Evolutionary conservation across 2,797 vertebrate genomes (phyloP).

Genomic region (Platalea minor): DNA sequence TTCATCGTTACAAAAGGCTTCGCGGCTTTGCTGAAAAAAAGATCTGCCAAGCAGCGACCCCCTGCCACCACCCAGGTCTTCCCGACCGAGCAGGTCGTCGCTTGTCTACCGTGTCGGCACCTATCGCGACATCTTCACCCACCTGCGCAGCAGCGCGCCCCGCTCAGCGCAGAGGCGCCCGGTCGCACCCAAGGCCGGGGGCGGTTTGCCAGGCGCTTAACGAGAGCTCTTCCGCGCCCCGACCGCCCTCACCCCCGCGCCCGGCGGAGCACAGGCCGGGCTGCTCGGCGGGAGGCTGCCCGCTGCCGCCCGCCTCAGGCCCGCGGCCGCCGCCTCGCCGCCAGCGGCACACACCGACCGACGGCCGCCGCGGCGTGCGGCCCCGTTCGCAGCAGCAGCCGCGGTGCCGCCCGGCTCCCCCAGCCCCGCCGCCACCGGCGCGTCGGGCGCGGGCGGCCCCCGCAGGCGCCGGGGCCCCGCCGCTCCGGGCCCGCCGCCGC

Average conservation of each 20-base stretch:
- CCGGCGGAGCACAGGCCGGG: not conserved
- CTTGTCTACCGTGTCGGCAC: accelerated
- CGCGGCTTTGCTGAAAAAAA: not conserved
- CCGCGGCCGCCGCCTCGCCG: not conserved
- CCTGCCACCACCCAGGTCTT: not conserved
- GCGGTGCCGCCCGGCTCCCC: not conserved
- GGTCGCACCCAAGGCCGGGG: not conserved
- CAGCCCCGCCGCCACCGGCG: no score
- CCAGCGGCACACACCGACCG: not conserved
- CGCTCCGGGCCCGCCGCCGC: not conserved
- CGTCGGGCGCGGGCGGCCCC: not conserved
- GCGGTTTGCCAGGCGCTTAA: not conserved
- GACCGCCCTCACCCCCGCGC: not conserved
- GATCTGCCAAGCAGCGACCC: not conserved
- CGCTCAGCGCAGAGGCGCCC: not conserved
- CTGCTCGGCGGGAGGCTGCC: not conserved
- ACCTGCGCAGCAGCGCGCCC: not conserved
- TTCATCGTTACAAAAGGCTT: accelerated
- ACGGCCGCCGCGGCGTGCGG: no score
- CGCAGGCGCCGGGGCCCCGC: not conserved
- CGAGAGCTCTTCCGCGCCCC: accelerated
- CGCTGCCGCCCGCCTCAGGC: not conserved
- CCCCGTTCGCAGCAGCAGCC: not conserved
- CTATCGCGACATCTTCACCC: not conserved
- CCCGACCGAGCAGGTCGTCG: not conserved